Base-by-base conservation (phyloP, 2,888 invertebrate species). In the Bombylius discolor region DNA sequence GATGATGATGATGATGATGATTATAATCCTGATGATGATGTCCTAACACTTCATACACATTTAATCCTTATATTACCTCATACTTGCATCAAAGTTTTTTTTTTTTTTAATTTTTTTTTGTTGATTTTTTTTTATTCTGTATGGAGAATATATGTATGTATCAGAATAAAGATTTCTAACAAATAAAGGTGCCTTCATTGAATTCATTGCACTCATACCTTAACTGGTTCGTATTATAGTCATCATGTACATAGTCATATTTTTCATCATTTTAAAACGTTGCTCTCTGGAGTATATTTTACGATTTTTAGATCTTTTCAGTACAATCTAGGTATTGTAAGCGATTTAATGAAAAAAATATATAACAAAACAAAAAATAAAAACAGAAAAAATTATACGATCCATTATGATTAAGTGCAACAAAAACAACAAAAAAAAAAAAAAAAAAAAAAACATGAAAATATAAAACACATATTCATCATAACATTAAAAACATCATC, bases 221-320 rank as follows among this genome's bases (percentile, higher is more conserved):
- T 36, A 47, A 47, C 52, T 39, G 7, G 47, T 13, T 51, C 47
- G 51, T 52, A 23, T 23, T 23, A 23, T 23, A 23, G 23, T 23
- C 23, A 23, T 23, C 23, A 23, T 23, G 23, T 23, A 23, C 23
- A 23, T 23, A 23, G 23, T 23, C 23, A 23, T 23, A 23, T 23
- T 23, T 23, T 23, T 23, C 23, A 23, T 23, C 23, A 23, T 23
- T 23, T 23, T 59, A 59, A 59, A 59, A 59, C 51, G 56, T 57
- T 53, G 56, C 49, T 57, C 39, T 51, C 53, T 51, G 56, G 51
- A 55, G 57, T 57, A 52, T 42, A 42, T 42, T 47, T 50, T 55
- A 53, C 51, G 57, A 59, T 59, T 59, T 53, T 59, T 2, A 4
- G 11, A 11, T 57, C 55, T 51, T 57, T 59, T 51, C 57, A 57